These are phyloP conservation scores for Tiaroga cobitis DNA, from an alignment of 2,797 vertebrate genomes.

Conservation along the genomic window DNA sequence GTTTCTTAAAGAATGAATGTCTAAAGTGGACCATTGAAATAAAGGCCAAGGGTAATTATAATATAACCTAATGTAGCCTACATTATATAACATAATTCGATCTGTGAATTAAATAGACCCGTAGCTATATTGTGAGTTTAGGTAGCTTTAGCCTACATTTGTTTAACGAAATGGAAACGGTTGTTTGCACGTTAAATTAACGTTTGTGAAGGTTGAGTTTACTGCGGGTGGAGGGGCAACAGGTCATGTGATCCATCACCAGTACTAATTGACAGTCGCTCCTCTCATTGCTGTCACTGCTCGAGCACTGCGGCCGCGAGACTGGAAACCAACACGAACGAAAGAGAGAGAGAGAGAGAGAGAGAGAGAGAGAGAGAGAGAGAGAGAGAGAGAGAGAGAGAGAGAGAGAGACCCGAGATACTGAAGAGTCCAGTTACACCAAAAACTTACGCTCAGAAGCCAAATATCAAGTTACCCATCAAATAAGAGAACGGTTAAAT, in stretches of 20 bases:
- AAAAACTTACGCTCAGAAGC: constrained; percentile 47
- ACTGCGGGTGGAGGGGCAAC: not conserved
- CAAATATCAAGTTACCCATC: not conserved
- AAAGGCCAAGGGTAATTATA: too few relatives aligned
- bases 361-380: constrained; percentile 7
- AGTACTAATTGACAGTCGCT: constrained; percentile 71
- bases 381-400: not conserved
- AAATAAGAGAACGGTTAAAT: constrained; percentile 38
- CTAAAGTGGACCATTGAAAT: too few relatives aligned
- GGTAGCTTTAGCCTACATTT: not conserved
- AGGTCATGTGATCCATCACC: constrained; percentile 75
- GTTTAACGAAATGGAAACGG: not conserved
- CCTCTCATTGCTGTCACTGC: constrained; percentile 65
- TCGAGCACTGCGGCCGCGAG: constrained; percentile 71
- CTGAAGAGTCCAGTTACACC: not conserved
- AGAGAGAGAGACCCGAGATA: not conserved
- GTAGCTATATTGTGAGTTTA: not conserved
- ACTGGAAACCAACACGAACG: constrained; percentile 66
- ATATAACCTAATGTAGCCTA: too few relatives aligned
- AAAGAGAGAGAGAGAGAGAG: constrained; percentile 12
- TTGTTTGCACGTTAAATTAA: not conserved
- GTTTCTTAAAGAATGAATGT: too few relatives aligned
- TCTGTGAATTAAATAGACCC: not conserved
- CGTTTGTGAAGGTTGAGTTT: constrained; percentile 32
- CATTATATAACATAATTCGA: not conserved